Conservation (phyloP, 2,113 vertebrate species). For the Channa maculata region DNA sequence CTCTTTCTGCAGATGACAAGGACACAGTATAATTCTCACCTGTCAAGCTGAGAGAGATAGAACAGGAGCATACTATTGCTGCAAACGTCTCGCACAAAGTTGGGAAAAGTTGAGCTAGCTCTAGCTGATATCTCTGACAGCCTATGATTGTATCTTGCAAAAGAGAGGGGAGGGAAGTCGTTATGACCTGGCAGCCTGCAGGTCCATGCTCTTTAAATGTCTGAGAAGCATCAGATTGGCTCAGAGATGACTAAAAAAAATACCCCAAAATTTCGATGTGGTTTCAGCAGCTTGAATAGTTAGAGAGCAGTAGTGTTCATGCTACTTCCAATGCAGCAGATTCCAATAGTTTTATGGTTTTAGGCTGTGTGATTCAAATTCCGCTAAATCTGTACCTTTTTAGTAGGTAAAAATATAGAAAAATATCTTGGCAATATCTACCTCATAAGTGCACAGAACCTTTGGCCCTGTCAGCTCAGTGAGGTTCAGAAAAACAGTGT, state of each 20-base stretch:
- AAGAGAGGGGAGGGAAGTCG: conserved; percentile 51
- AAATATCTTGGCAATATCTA: no score
- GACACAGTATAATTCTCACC: conserved; percentile 78
- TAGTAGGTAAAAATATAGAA: not conserved
- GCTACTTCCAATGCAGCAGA: not conserved
- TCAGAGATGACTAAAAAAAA: not conserved
- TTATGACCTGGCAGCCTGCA: conserved; percentile 65
- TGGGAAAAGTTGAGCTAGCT: conserved; percentile 69
- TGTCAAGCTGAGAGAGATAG: conserved; percentile 67
- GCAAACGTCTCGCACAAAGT: conserved; percentile 64
- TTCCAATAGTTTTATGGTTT: not conserved
- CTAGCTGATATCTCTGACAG: conserved; percentile 73
- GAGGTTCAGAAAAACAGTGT: no score
- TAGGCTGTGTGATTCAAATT: not conserved
- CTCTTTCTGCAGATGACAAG: conserved; percentile 72
- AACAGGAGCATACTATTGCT: conserved; percentile 44
- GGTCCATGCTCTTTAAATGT: conserved; percentile 54
- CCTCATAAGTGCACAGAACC: no score
- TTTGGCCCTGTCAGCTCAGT: no score
- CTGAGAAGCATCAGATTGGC: conserved; percentile 42
- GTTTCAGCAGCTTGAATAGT: conserved; percentile 3
- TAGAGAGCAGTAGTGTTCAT: not conserved
- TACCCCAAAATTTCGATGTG: not conserved
- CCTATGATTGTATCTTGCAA: conserved; percentile 70
- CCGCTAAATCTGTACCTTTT: not conserved